Base-by-base conservation (phyloP, 2,888 invertebrate species). In the Mantis religiosa region DNA sequence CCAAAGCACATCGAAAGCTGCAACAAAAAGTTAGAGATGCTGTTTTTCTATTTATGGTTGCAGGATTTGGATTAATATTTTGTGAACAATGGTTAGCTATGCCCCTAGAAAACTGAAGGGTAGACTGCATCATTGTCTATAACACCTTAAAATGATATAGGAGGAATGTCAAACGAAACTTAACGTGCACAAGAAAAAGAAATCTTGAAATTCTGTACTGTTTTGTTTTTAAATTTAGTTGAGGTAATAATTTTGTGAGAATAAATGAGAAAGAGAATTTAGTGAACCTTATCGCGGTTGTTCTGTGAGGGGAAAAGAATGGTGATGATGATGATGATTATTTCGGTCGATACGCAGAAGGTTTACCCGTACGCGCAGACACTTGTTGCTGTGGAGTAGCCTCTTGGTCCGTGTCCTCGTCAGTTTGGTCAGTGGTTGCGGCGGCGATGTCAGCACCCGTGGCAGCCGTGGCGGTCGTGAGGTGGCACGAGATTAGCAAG, bases 401-500 rank as follows among this genome's bases (percentile, higher is more conserved):
- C 28, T 88, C 87, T 89, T 85, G 89, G 82, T 85, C 88, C 28
- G 87, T 81, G 85, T 84, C 88, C 85, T 83, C 89, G 47, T 85
- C 89, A 84, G 85, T 41, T 82, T 87, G 88, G 82, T 89, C 88
- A 86, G 89, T 34, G 84, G 89, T n/a, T n/a, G n/a, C 87, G 82
- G 86, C 84, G 88, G 87, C 81, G 87, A 83, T 82, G 30, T 27
- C 85, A 84, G 85, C 47, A 88, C 81, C 84, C 88, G 88, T 84
- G 47, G 88, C 87, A 85, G 89, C 85, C 87, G 89, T 88, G 88
- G 90, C 86, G 89, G 90, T 89, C 87, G 89, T 89, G 91, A 97
- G 96, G 95, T 97, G 97, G 95, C 97, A 97, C 95, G 97, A 97
- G 95, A 97, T 97, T 95, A 97, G 96, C 97, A 97, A 97, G 96